Evolutionary conservation across 2,113 vertebrate genomes (phyloP), one percentile per base, ranked within the genome.

Genomic region (Chelonoidis abingdonii): DNA sequence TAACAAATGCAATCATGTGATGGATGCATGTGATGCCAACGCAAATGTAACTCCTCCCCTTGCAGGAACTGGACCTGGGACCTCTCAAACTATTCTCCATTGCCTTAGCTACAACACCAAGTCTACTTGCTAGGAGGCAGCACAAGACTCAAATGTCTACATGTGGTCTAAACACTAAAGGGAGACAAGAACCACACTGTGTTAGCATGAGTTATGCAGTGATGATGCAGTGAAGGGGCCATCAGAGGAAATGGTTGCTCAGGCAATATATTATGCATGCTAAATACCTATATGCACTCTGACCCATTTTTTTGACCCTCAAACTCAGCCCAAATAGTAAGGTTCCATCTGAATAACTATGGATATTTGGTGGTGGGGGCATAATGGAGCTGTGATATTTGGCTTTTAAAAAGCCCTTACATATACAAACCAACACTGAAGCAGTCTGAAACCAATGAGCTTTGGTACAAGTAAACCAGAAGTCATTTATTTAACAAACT

Each of bases 381-480:
- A 50, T 1, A 4, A 53, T 92, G 69, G 17, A 41, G 88, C 89
- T 50, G 49, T 75, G 5, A 1, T 16, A 5, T 21, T 25, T 93
- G 89, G 79, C 4, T 12, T 72, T 72, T 8, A 65, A 16, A 87
- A 89, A 94, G 89, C 82, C 24, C 25, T 89, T 29, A 14, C 85
- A 89, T 29, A 59, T n/a, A 59, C 6, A 87, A 3, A 27, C 2
- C 17, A 90, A 31, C 10, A 62, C 10, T 50, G 90, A 57, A 87
- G 31, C 5, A 88, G 72, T 47, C 31, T 86, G 56, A 72, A 79
- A 38, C 27, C 21, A 84, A 78, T n/a, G 72, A 0, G 88, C 31
- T 19, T 69, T 62, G 41, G 57, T 38, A 78, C 1, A 81, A 92
- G n/a, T 8, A 89, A 93, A 79, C 7, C 27, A 2, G 24, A 17